Evolutionary conservation across 2,797 vertebrate genomes (phyloP).

Genomic region (Coilia nasus): DNA sequence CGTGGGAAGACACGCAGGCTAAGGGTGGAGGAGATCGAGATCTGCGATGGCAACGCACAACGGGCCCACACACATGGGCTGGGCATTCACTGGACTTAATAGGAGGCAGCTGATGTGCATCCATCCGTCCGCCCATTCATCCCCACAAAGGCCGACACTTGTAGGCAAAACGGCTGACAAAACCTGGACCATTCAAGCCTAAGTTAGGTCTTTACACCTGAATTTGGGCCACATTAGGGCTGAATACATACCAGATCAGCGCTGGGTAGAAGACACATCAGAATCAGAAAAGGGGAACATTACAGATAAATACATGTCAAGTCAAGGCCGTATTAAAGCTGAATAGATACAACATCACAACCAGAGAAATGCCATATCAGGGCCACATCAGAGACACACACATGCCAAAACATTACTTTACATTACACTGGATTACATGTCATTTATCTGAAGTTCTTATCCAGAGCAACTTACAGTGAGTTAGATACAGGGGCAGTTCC

Average conservation of each 20-base stretch:
- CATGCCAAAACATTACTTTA: neutral
- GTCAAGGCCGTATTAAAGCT: too few relatives aligned
- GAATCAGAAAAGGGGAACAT: too few relatives aligned
- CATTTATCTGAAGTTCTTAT: neutral
- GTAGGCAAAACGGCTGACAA: neutral
- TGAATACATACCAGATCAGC: too few relatives aligned
- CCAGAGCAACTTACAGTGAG: too few relatives aligned
- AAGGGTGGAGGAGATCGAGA: neutral
- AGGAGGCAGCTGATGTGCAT: conserved; percentile 1
- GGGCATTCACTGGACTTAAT: neutral
- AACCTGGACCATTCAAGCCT: neutral
- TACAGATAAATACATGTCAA: too few relatives aligned
- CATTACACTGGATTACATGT: neutral
- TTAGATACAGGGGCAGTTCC: too few relatives aligned
- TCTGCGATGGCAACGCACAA: neutral
- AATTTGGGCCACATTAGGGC: too few relatives aligned
- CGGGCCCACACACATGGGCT: neutral
- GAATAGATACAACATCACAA: neutral
- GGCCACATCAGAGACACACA: neutral
- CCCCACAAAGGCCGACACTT: neutral
- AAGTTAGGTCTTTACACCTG: too few relatives aligned
- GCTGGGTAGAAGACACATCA: too few relatives aligned
- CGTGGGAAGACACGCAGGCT: neutral
- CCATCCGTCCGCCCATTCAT: neutral
- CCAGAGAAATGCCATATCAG: neutral